A percentile compares a stretch with the other conserved stretches of the same genome.
These are phyloP conservation scores for Achlya flavicornis DNA, from an alignment of 2,888 invertebrate genomes.

Conservation along the genomic window DNA sequence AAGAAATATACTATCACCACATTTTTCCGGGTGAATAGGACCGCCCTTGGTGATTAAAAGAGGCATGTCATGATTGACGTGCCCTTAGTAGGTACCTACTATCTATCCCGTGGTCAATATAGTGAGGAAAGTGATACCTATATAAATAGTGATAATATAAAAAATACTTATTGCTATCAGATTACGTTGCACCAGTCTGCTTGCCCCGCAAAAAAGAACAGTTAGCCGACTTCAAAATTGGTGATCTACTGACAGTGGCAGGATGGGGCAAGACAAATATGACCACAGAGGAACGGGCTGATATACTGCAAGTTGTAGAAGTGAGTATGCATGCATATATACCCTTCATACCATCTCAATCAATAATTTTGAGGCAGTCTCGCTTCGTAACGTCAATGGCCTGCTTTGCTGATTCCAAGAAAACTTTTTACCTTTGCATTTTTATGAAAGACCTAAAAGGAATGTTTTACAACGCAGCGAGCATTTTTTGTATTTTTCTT, in stretches of 20 bases:
- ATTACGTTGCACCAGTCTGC: conserved; percentile 84
- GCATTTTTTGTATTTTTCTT: background rate
- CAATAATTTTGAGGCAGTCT: no score
- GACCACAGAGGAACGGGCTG: conserved; percentile 69
- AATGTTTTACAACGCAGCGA: background rate
- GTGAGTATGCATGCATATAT: conserved; percentile 48
- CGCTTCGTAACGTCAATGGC: no score
- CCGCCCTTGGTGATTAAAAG: no score
- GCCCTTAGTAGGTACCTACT: no score
- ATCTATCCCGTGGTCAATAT: no score
- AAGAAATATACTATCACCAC: no score
- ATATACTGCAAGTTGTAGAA: conserved; percentile 73
- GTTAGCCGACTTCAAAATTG: conserved; percentile 53
- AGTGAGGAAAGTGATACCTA: no score
- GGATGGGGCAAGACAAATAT: conserved; percentile 81
- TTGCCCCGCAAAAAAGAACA: conserved; percentile 70
- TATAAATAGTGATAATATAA: background rate
- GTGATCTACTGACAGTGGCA: conserved; percentile 79
- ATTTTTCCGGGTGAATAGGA: no score
- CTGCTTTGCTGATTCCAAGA: no score
- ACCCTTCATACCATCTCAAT: background rate
- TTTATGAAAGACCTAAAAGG: no score
- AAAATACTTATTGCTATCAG: conserved; percentile 44
- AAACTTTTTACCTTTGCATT: no score
- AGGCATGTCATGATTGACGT: no score